Evolutionary conservation across 2,113 vertebrate genomes (phyloP).

Genomic region (Nycticebus coucang): DNA sequence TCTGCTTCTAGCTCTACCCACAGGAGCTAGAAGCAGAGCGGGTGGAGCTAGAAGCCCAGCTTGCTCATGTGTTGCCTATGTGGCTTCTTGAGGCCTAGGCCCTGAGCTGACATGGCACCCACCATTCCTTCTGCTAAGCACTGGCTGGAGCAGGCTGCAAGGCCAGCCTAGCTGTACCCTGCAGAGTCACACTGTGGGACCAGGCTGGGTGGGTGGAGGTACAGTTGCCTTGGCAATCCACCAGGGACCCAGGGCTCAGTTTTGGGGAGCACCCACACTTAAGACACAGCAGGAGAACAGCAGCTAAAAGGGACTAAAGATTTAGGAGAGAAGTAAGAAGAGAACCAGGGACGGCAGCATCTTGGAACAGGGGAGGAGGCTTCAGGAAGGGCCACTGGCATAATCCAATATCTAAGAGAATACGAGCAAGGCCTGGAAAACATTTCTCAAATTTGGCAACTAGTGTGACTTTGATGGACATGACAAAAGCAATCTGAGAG

Average conservation of each 20-base stretch:
- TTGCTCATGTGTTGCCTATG: neutral
- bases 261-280: neutral
- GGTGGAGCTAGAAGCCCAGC: too few species aligned
- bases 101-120: neutral
- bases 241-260: neutral
- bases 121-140: neutral
- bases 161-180: neutral
- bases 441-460: neutral
- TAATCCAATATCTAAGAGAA: neutral
- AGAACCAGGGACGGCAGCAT: neutral
- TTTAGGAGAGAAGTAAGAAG: neutral
- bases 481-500: neutral
- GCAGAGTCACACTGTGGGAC: too few species aligned
- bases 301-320: neutral
- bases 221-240: neutral
- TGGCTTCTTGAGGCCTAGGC: too few species aligned
- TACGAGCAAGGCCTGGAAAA: neutral
- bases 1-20: too few species aligned
- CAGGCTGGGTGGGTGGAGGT: neutral
- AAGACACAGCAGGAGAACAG: neutral
- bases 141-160: neutral
- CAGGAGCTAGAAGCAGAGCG: too few species aligned
- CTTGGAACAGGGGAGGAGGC: neutral
- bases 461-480: neutral
- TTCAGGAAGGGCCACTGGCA: neutral